These are phyloP conservation scores for Triplophysa dalaica DNA, from an alignment of 2,113 vertebrate genomes.

Conservation along the genomic window DNA sequence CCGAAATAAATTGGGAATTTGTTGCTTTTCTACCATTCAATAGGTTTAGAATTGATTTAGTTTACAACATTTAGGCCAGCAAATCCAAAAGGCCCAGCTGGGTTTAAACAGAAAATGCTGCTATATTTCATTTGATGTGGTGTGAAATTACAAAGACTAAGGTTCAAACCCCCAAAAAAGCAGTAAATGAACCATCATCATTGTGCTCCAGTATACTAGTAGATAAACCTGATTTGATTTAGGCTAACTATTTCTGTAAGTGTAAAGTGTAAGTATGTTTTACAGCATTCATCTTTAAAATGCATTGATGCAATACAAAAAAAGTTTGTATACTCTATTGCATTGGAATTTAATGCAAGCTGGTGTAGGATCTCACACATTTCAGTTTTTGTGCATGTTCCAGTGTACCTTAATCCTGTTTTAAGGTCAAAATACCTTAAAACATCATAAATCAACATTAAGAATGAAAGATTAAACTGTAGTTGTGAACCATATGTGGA, in stretches of 20 bases:
- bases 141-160: not conserved
- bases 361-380: not conserved
- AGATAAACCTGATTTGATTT: not conserved
- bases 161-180: not conserved
- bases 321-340: too few relatives aligned
- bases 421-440: not conserved
- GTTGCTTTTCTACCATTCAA: constrained; percentile 27
- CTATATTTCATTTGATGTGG: not conserved
- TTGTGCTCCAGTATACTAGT: not conserved
- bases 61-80: not conserved
- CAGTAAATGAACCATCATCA: not conserved
- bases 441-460: not conserved
- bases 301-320: not conserved
- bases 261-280: not conserved
- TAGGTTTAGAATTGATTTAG: constrained; percentile 29
- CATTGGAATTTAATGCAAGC: not conserved
- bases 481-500: not conserved
- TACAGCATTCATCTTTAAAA: not conserved
- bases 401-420: not conserved
- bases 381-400: not conserved
- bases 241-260: not conserved
- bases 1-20: not conserved
- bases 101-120: not conserved
- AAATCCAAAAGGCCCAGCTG: not conserved
- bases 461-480: not conserved